Base-by-base conservation (phyloP, 2,888 invertebrate genomes). In the Ceramica pisi region DNA sequence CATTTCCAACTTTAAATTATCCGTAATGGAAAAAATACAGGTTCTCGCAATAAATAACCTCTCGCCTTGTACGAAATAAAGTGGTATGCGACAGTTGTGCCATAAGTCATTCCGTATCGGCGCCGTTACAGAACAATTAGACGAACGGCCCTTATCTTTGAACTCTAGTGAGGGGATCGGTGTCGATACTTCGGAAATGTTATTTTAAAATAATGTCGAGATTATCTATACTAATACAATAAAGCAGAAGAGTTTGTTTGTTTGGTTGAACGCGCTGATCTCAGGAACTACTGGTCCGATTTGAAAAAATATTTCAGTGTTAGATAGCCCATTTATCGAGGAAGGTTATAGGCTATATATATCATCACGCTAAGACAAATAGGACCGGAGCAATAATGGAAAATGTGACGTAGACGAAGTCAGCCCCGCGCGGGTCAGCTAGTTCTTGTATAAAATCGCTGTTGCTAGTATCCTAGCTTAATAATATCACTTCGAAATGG, bases 71-170 rank as follows among this genome's bases (percentile, higher is more conserved):
- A 68, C 71, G 59, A 81, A 76, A 85, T 85, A 81, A 73, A 76
- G 76, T 78, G 83, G 78, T 81, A 68, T 71, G 82, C 78, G 80
- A 83, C 80, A 86, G 86, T 82, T 78, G 84, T 64, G 80, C 84
- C 80, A 86, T 90, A 88, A 88, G 81, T 89, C 89, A 89, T 83
- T 83, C 80, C 75, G 88, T 92, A 91, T 92, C 92, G 83, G 73
- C 81, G 82, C 91, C 92, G 93, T 94, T 93, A 93, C 91, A 84
- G 88, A 88, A 91, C 93, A 93, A 94, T 94, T 93, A 94, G 92
- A 91, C 90, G 90, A 91, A 91, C 91, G 91, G 88, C 82, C 74
- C 85, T 91, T 93, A 92, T 92, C 91, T 78, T 56, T 61, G 69
- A 62, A 67, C 71, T 76, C 48, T 80, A 80, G 80, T 68, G 82